A percentile compares a stretch with the other conserved stretches of the same genome.
These are phyloP conservation scores for Macroramphosus scolopax DNA, from an alignment of 2,797 vertebrate species.

Conservation along the genomic window DNA sequence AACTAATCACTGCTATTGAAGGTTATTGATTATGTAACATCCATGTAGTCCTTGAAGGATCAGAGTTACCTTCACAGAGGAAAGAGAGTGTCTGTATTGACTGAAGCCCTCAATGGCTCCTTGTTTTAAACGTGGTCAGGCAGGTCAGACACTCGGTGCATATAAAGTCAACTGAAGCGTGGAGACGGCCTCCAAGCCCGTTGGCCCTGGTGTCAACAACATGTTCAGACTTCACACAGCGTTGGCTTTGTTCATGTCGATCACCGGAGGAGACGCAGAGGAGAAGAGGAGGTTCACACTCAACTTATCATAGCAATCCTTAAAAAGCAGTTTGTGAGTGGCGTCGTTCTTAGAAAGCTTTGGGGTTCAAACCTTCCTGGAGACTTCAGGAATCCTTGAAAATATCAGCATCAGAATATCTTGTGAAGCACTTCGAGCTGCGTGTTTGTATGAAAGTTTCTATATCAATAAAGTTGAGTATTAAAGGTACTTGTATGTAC, in stretches of 20 bases:
- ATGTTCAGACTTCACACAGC: conserved; percentile 1
- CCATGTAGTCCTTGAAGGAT: conserved; percentile 10
- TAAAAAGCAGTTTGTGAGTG: neutral
- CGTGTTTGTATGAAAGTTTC: too few species aligned
- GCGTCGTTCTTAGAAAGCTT: neutral
- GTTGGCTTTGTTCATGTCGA: neutral
- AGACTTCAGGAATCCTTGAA: neutral
- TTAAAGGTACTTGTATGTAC: too few species aligned
- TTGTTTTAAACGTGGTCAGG: conserved; percentile 14
- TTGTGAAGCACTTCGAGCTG: too few species aligned
- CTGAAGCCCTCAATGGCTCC: conserved; percentile 6
- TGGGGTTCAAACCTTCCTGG: neutral
- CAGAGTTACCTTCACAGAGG: conserved; percentile 1
- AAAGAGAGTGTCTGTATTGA: conserved; percentile 2
- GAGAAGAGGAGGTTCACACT: neutral
- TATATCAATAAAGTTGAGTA: too few species aligned
- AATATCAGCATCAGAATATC: neutral
- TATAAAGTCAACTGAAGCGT: conserved; percentile 17
- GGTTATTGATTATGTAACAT: conserved; percentile 9
- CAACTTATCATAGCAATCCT: too few species aligned
- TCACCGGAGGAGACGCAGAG: neutral
- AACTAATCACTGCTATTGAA: neutral
- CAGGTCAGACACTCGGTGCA: conserved; percentile 15
- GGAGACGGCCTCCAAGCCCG: conserved; percentile 5
- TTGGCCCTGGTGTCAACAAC: conserved; percentile 4